Conservation (phyloP, 92 coral and sea anemone genomes). For the Pocillopora meandrina region DNA sequence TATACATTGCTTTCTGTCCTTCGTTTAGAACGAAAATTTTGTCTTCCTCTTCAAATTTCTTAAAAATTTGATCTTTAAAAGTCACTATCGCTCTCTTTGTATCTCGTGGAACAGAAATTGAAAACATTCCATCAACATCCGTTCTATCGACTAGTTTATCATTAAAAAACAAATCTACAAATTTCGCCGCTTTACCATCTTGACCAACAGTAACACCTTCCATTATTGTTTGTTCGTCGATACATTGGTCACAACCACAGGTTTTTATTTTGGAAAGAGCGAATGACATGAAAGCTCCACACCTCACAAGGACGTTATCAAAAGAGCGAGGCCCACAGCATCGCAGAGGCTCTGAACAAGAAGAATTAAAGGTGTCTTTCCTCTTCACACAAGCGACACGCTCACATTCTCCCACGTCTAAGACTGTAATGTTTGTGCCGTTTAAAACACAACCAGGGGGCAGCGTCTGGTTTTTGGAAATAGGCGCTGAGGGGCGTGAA, state of each 20-base stretch:
- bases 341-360: background rate
- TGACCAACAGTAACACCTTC: background rate
- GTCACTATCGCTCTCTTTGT: background rate
- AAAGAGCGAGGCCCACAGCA: background rate
- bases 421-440: background rate
- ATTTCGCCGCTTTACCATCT: background rate
- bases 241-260: background rate
- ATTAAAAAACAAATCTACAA: background rate
- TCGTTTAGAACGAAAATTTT: background rate
- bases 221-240: background rate
- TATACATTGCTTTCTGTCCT: background rate
- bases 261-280: background rate
- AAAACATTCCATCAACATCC: background rate
- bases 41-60: background rate
- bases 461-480: background rate
- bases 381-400: background rate
- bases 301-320: background rate
- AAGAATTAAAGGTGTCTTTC: background rate
- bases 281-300: background rate
- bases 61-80: background rate
- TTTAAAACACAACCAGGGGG: background rate
- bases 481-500: background rate
- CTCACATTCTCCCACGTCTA: background rate
- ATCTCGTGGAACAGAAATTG: background rate
- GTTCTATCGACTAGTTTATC: background rate